Conservation (phyloP, 2,797 vertebrate species). For the Sorex maritimensis region DNA sequence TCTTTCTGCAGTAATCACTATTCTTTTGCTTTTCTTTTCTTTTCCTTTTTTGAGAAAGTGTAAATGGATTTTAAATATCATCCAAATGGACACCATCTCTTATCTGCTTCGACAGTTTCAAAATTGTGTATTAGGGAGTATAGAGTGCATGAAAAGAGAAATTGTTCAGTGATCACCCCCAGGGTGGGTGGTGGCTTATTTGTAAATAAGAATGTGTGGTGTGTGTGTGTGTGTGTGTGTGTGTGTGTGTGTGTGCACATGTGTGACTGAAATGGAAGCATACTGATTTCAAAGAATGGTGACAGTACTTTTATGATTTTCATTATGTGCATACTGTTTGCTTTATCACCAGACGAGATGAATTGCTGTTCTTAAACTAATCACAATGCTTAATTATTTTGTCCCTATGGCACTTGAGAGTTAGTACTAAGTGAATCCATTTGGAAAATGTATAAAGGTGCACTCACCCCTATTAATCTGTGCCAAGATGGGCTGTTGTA, state of each 20-base stretch:
- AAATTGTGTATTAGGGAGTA: background rate
- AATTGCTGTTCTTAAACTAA: slow-evolving; percentile 35
- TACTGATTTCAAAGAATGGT: background rate
- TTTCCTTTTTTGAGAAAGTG: background rate
- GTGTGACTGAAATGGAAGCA: slow-evolving; percentile 32
- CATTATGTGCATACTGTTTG: background rate
- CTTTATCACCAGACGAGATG: slow-evolving; percentile 27
- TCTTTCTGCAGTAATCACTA: background rate
- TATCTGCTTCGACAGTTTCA: background rate
- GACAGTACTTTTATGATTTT: background rate
- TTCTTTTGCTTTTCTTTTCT: slow-evolving; percentile 49
- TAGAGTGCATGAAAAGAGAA: background rate
- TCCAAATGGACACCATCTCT: slow-evolving; percentile 38
- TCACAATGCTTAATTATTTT: slow-evolving; percentile 46
- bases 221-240: too few relatives aligned
- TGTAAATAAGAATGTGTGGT: background rate
- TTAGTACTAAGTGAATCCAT: slow-evolving; percentile 20
- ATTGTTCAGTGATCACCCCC: background rate
- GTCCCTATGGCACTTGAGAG: slow-evolving; percentile 40
- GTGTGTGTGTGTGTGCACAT: too few relatives aligned
- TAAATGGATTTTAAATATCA: slow-evolving; percentile 58
- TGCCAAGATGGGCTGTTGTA: background rate
- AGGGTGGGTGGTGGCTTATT: background rate
- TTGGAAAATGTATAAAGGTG: slow-evolving; percentile 18
- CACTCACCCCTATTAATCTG: background rate